A percentile compares a stretch with the other conserved stretches of the same genome.
These are phyloP conservation scores for Ovis canadensis DNA, from an alignment of 2,113 vertebrate species.

Conservation along the genomic window DNA sequence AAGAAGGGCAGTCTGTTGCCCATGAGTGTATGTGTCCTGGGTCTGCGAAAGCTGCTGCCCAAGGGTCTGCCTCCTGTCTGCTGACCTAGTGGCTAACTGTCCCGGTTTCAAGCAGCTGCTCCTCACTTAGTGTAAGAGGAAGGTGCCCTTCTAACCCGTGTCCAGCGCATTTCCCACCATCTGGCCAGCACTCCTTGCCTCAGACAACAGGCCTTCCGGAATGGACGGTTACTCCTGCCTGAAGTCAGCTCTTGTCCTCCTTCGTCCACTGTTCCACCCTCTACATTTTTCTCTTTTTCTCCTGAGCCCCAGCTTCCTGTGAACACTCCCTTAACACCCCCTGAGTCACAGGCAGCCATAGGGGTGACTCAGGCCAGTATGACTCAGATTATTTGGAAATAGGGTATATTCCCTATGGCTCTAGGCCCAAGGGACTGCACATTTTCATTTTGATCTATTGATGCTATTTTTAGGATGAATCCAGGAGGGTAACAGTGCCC, in stretches of 20 bases:
- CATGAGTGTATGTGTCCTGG: neutral
- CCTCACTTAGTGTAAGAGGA: neutral
- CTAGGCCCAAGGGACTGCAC: neutral
- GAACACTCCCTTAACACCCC: neutral
- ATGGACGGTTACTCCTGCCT: neutral
- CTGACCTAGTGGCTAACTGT: neutral
- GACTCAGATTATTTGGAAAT: neutral
- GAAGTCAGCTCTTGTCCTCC: neutral
- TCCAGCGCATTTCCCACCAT: neutral
- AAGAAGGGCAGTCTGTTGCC: constrained; percentile 36
- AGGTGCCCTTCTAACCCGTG: neutral
- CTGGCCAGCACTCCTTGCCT: neutral
- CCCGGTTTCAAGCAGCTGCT: neutral
- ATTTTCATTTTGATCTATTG: neutral
- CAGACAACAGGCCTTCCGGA: neutral
- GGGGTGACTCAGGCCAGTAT: neutral
- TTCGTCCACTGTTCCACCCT: neutral
- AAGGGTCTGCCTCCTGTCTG: neutral
- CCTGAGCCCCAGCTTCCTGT: neutral
- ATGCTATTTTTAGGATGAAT: neutral
- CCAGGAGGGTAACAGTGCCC: neutral
- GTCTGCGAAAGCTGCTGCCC: neutral
- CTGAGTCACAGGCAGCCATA: neutral
- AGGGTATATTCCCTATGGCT: neutral
- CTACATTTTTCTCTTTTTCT: neutral